These are phyloP conservation scores for Saturnia pavonia DNA, from an alignment of 2,888 invertebrate species.

Conservation along the genomic window DNA sequence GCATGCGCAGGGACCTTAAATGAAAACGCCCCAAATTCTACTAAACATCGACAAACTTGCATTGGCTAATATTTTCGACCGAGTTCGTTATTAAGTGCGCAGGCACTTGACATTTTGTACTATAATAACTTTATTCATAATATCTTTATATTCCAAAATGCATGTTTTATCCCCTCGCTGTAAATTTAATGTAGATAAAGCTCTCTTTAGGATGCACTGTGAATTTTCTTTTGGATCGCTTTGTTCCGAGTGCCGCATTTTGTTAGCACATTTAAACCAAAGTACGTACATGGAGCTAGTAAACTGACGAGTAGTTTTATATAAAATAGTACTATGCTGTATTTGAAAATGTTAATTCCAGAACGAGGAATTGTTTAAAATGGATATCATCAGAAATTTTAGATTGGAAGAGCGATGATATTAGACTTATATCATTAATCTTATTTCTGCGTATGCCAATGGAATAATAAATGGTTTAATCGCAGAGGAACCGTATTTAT, in stretches of 20 bases:
- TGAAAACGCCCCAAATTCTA: too few species aligned
- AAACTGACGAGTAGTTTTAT: neutral
- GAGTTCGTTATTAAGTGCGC: neutral
- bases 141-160: neutral
- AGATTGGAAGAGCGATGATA: too few species aligned
- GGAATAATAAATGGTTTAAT: too few species aligned
- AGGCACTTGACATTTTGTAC: too few species aligned
- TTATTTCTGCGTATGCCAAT: too few species aligned
- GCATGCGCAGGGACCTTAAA: too few species aligned
- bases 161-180: neutral
- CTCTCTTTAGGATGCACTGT: neutral
- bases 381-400: too few species aligned
- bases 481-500: too few species aligned
- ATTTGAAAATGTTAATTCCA: neutral
- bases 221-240: constrained; percentile 7
- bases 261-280: constrained; percentile 6
- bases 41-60: too few species aligned
- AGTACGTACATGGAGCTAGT: neutral
- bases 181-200: constrained; percentile 6
- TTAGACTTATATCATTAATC: too few species aligned
- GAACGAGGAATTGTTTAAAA: neutral
- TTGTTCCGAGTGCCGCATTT: constrained; percentile 1
- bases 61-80: too few species aligned
- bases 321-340: neutral
- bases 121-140: neutral